These are phyloP conservation scores for Gambusia affinis DNA, from an alignment of 2,113 vertebrate species.

Conservation along the genomic window DNA sequence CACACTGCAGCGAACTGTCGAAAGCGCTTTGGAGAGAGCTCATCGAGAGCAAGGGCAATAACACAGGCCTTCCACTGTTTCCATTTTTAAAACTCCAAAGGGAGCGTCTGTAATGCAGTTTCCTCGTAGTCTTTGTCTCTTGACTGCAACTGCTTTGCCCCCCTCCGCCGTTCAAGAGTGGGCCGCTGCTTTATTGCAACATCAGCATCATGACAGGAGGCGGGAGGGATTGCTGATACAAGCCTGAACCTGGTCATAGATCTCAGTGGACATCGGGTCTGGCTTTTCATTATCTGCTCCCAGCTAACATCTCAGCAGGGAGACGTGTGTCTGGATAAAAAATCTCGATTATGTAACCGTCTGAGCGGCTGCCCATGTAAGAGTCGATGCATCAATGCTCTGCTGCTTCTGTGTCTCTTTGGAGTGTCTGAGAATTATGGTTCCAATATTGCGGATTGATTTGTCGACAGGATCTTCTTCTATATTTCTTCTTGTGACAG, in stretches of 20 bases:
- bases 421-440: conserved; percentile 7
- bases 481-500: conserved; percentile 36
- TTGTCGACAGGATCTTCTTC: background rate
- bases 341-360: conserved; percentile 62
- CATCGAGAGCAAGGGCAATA: conserved; percentile 40
- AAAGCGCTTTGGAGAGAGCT: conserved; percentile 51
- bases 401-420: conserved; percentile 25
- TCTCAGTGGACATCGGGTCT: conserved; percentile 62
- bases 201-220: conserved; percentile 45
- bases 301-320: conserved; percentile 36
- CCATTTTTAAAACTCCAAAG: conserved; percentile 72
- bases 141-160: conserved; percentile 24
- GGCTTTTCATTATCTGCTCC: conserved; percentile 58
- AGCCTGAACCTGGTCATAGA: conserved; percentile 47
- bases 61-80: conserved; percentile 57
- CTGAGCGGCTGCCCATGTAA: conserved; percentile 49
- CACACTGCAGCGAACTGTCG: conserved; percentile 33
- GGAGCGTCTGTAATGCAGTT: conserved; percentile 68
- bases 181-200: conserved; percentile 54
- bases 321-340: conserved; percentile 53
- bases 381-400: conserved; percentile 42
- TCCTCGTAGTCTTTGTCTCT: conserved; percentile 57
- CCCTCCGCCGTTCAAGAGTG: conserved; percentile 14
- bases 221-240: conserved; percentile 23
- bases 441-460: conserved; percentile 37